These are phyloP conservation scores for Eutolmus rufibarbis DNA, from an alignment of 2,888 invertebrate species.

Conservation along the genomic window DNA sequence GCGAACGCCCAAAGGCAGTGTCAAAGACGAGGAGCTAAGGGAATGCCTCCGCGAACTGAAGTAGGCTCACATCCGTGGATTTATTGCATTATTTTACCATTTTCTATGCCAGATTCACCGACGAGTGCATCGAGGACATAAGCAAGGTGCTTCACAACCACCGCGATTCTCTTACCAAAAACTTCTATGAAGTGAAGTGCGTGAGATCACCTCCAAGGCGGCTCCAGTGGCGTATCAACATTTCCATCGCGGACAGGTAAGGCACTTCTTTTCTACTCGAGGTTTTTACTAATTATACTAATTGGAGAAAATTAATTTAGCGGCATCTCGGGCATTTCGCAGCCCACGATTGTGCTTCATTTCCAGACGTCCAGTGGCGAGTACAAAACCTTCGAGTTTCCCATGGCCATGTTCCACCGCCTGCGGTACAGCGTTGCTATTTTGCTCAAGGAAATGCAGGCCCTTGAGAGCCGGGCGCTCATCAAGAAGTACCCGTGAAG, in stretches of 20 bases:
- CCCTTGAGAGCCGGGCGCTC: slow-evolving; percentile 62
- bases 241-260: slow-evolving; percentile 65
- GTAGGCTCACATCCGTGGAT: slow-evolving; percentile 50
- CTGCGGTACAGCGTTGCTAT: slow-evolving; percentile 65
- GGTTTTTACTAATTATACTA: not conserved
- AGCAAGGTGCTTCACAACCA: slow-evolving; percentile 65
- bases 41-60: slow-evolving; percentile 64
- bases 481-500: slow-evolving; percentile 59
- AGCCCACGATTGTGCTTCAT: slow-evolving; percentile 65
- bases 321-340: slow-evolving; percentile 60
- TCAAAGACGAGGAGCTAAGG: slow-evolving; percentile 64
- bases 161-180: slow-evolving; percentile 59
- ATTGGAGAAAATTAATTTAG: slow-evolving; percentile 50
- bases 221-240: slow-evolving; percentile 66
- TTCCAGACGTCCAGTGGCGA: slow-evolving; percentile 64
- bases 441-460: slow-evolving; percentile 64
- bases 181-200: slow-evolving; percentile 61
- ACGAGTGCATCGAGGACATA: slow-evolving; percentile 65
- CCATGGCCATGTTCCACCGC: slow-evolving; percentile 65
- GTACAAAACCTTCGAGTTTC: slow-evolving; percentile 63
- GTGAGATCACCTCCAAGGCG: slow-evolving; percentile 60
- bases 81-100: not conserved
- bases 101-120: slow-evolving; percentile 57
- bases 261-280: slow-evolving; percentile 33
- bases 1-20: slow-evolving; percentile 60